phyloP scores from a whole-genome alignment of 2,797 vertebrate species.

The Falco novaeseelandiae region DNA sequence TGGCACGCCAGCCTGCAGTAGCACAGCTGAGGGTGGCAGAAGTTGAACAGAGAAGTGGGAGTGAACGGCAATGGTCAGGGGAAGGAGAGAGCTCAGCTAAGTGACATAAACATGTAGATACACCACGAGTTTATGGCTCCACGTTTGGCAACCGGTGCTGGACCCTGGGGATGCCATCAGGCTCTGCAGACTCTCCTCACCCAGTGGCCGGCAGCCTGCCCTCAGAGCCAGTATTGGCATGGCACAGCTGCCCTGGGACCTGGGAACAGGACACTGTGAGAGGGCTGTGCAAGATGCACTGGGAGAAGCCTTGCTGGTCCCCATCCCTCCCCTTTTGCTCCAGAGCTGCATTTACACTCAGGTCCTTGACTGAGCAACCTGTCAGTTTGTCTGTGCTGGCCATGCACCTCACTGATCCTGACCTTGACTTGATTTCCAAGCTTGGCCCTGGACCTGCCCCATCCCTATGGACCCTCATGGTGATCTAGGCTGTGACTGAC shows the following conservation, averaged over 20 bases:
- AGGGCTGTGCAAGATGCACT: not conserved
- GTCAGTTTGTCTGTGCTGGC: not conserved
- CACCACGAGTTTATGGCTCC: not conserved
- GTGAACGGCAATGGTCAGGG: not conserved
- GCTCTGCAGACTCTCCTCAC: not conserved
- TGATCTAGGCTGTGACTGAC: not conserved
- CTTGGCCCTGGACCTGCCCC: not conserved
- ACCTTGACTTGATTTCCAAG: not conserved
- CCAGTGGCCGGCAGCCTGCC: not conserved
- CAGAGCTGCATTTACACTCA: not conserved
- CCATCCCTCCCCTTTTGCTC: not conserved
- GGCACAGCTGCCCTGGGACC: not conserved
- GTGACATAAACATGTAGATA: not conserved
- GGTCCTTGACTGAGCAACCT: not conserved
- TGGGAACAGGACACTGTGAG: not conserved
- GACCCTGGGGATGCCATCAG: not conserved
- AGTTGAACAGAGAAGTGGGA: not conserved
- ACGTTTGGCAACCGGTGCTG: not conserved
- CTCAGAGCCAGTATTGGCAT: not conserved
- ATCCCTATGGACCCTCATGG: not conserved
- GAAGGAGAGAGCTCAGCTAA: not conserved
- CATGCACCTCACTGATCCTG: rapidly evolving
- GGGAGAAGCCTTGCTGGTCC: not conserved
- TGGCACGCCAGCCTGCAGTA: not conserved
- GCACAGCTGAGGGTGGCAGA: not conserved